phyloP scores from a whole-genome alignment of 1,140 invertebrate species.

The Pseudomyrmex gracilis region DNA sequence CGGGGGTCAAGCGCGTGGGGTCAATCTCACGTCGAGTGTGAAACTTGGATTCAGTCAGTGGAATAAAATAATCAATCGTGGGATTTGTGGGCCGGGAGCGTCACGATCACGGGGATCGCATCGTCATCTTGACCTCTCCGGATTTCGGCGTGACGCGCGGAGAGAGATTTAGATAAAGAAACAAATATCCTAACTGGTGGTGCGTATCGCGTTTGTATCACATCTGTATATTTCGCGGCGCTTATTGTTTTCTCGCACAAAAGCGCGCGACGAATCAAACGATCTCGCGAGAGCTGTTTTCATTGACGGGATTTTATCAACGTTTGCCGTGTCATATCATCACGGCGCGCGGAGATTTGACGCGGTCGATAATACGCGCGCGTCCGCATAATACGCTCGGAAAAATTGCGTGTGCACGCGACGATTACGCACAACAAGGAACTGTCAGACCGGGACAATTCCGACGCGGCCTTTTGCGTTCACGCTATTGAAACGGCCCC shows the following conservation, averaged over 20 bases:
- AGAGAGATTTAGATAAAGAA: neutral
- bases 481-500: constrained; percentile 36
- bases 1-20: constrained; percentile 77
- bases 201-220: too few relatives aligned
- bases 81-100: constrained; percentile 61
- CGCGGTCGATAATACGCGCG: constrained; percentile 17
- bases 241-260: too few relatives aligned
- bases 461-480: neutral
- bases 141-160: neutral
- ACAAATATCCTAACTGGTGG: neutral
- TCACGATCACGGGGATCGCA: constrained; percentile 25
- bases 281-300: neutral
- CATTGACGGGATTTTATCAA: constrained; percentile 1
- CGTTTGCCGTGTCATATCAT: neutral
- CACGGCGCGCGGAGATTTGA: constrained; percentile 9
- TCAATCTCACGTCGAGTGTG: constrained; percentile 80
- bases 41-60: constrained; percentile 75
- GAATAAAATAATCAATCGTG: constrained; percentile 75
- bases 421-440: constrained; percentile 3
- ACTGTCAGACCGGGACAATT: constrained; percentile 20
- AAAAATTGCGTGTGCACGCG: constrained; percentile 49
- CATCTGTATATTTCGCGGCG: too few relatives aligned
- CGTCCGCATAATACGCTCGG: constrained; percentile 18
- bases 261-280: too few relatives aligned
- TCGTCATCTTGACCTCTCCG: constrained; percentile 19